Percentiles rank a stretch among this genome's conserved stretches.
Conservation (phyloP, 2,888 invertebrate genomes). For the Cactoblastis cactorum region DNA sequence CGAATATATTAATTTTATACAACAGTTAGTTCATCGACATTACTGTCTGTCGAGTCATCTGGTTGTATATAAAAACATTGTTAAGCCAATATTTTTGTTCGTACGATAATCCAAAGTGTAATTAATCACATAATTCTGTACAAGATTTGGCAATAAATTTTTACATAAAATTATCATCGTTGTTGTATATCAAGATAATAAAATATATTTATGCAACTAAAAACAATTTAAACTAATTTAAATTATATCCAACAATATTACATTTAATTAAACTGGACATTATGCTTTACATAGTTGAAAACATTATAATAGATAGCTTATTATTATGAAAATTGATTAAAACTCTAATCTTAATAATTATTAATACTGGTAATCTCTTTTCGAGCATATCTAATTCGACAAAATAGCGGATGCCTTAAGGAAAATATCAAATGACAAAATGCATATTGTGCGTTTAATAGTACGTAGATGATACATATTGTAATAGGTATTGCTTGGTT, state of each 20-base stretch:
- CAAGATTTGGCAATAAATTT: conserved; percentile 45
- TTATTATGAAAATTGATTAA: conserved; percentile 33
- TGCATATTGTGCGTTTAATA: conserved; percentile 61
- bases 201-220: conserved; percentile 26
- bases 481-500: conserved; percentile 52
- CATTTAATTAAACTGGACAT: conserved; percentile 35
- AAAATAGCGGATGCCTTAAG: conserved; percentile 32
- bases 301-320: conserved; percentile 26
- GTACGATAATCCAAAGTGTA: conserved; percentile 10
- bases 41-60: too few species aligned
- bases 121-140: conserved; percentile 33
- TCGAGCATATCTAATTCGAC: conserved; percentile 12
- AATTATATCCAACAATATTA: conserved; percentile 27
- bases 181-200: conserved; percentile 34
- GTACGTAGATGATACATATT: too few species aligned
- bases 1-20: too few species aligned
- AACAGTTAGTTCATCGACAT: too few species aligned
- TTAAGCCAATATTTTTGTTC: too few species aligned
- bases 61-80: too few species aligned
- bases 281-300: conserved; percentile 34
- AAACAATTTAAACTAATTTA: conserved; percentile 17
- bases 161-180: conserved; percentile 27
- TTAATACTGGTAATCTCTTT: conserved; percentile 8
- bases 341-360: conserved; percentile 31
- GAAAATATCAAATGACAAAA: conserved; percentile 28